Evolutionary conservation across 2,113 vertebrate genomes (phyloP).

Genomic region (Microtus pennsylvanicus): DNA sequence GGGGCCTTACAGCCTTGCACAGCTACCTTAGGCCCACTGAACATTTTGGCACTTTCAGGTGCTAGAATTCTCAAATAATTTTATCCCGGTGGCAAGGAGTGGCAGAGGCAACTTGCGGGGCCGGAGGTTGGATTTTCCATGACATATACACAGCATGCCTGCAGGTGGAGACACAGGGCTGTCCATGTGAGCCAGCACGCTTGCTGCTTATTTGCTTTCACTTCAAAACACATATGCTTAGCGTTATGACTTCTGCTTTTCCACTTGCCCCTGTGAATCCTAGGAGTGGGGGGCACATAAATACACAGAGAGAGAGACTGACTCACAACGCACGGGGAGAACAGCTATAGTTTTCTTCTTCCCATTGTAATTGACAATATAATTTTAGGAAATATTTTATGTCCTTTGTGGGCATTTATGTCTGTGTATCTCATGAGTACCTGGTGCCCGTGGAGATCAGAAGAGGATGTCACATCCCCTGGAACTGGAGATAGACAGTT

Average conservation of each 20-base stretch:
- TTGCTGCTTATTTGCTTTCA: not conserved
- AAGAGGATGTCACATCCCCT: too few species aligned
- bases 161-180: slow-evolving; percentile 14
- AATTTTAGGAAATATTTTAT: slow-evolving; percentile 60
- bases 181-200: not conserved
- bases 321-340: not conserved
- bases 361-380: slow-evolving; percentile 29
- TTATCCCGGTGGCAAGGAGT: slow-evolving; percentile 68
- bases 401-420: too few species aligned
- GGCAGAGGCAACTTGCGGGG: slow-evolving; percentile 57
- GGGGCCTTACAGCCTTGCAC: slow-evolving; percentile 61
- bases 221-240: not conserved
- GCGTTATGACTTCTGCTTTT: not conserved
- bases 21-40: slow-evolving; percentile 66
- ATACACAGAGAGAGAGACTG: not conserved
- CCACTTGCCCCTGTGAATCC: slow-evolving; percentile 40
- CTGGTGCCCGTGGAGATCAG: too few species aligned
- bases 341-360: slow-evolving; percentile 41
- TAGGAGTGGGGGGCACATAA: not conserved
- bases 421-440: too few species aligned
- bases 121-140: not conserved
- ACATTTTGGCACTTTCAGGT: slow-evolving; percentile 81
- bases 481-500: too few species aligned
- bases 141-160: not conserved
- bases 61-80: slow-evolving; percentile 84